Conservation (phyloP, 92 coral and sea anemone genomes). For the Phenganax subtilis region DNA sequence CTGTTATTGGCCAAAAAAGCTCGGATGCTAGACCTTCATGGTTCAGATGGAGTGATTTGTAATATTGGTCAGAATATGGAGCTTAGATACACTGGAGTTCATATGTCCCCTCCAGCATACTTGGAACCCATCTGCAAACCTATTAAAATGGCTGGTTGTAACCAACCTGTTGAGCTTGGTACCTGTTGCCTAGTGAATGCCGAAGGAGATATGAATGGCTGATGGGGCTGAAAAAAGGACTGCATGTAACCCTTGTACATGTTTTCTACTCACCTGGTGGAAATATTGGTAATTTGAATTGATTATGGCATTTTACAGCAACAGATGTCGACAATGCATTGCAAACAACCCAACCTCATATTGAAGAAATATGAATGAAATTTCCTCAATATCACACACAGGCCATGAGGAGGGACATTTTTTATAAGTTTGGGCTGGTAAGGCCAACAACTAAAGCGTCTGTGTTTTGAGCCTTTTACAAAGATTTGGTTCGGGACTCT, state of each 20-base stretch:
- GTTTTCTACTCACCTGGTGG: slow-evolving; percentile 9
- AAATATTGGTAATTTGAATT: not conserved
- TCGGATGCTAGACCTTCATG: not conserved
- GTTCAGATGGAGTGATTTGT: not conserved
- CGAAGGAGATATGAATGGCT: slow-evolving; percentile 18
- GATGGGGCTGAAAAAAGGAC: slow-evolving; percentile 7
- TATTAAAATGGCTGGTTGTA: not conserved
- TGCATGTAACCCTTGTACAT: slow-evolving; percentile 3
- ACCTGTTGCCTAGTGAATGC: not conserved
- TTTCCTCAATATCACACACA: slow-evolving; percentile 17
- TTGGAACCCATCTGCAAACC: not conserved
- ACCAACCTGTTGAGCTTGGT: slow-evolving; percentile 13
- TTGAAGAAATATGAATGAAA: not conserved
- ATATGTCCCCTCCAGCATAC: not conserved
- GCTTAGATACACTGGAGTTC: not conserved
- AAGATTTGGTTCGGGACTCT: slow-evolving; percentile 22
- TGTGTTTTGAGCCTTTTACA: slow-evolving; percentile 15
- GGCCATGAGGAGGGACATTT: slow-evolving; percentile 19
- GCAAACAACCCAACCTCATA: slow-evolving; percentile 12
- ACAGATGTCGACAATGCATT: slow-evolving; percentile 5
- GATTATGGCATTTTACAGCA: slow-evolving; percentile 19
- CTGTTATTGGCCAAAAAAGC: not conserved
- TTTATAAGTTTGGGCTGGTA: slow-evolving; percentile 18
- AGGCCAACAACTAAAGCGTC: slow-evolving; percentile 32
- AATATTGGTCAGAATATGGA: not conserved